Base-by-base conservation (phyloP, 2,888 invertebrate species). In the Bombylius major region DNA sequence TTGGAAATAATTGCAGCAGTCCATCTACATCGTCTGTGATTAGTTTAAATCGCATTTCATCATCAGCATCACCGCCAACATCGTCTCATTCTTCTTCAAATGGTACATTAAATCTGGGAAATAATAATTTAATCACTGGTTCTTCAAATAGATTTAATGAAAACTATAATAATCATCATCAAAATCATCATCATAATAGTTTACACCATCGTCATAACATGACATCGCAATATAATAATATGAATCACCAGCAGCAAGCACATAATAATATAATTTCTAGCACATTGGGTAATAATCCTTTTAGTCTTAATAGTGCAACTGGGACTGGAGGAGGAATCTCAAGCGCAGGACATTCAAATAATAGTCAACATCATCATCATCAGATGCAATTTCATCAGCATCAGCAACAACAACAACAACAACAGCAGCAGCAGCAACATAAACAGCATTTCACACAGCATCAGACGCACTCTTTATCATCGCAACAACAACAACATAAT, bases 341-440 rank as follows among this genome's bases (percentile, higher is more conserved):
- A 31, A 44, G 31, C 33, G 46, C 47, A 6, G 55, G 50, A 45
- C 55, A 55, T 47, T 55, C 39, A 11, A 42, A 42, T 42, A 42
- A 11, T 23, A 23, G 58, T 46, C 57, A 57, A n/a, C 56, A 49
- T 33, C 56, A 54, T 39, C 58, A 52, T 36, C 53, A 58, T 34
- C 46, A 54, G 50, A 51, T 56, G 54, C 53, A 62, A 61, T 65
- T 67, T 61, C 63, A 65, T 62, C 65, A 58, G 58, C 63, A 63
- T 50, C 60, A 60, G 31, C 61, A 60, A 34, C 60, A 62, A 47
- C 59, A 60, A 13, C 62, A 55, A 50, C 62, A 58, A 54, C 65
- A 61, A 4, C 39, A 65, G 60, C 63, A 62, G 60, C 63, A 60
- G 59, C 63, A 62, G 59, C 67, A 60, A 48, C 48, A 23, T 8